Conservation (phyloP, 1,140 invertebrate genomes). For the Chrysoperla carnea region DNA sequence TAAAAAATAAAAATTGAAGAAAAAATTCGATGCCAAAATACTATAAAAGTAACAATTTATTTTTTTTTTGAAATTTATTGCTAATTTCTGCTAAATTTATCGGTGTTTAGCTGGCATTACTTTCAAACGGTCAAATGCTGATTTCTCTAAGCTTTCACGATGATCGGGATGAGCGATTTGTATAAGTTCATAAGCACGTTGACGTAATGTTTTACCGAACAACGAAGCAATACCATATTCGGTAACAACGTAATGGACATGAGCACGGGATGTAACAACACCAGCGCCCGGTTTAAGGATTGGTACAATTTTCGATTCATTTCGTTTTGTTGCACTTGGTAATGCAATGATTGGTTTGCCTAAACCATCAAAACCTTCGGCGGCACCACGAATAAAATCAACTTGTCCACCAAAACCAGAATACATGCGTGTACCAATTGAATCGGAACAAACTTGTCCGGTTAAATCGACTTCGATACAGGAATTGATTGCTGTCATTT, state of each 20-base stretch:
- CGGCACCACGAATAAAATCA: conserved; percentile 91
- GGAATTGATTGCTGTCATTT: conserved; percentile 91
- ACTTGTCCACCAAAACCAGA: conserved; percentile 88
- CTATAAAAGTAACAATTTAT: too few species aligned
- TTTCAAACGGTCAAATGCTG: conserved; percentile 74
- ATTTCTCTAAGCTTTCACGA: conserved; percentile 69
- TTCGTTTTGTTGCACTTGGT: conserved; percentile 67
- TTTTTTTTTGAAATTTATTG: too few species aligned
- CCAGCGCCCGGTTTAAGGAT: conserved; percentile 72
- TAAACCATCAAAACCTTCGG: conserved; percentile 66
- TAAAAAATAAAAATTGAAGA: too few species aligned
- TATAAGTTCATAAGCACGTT: conserved; percentile 79
- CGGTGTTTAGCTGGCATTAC: conserved; percentile 43
- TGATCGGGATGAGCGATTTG: conserved; percentile 82
- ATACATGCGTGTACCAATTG: conserved; percentile 81
- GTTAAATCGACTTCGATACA: conserved; percentile 94
- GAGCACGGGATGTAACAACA: conserved; percentile 81
- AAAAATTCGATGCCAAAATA: too few species aligned
- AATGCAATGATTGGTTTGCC: conserved; percentile 91
- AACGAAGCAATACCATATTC: conserved; percentile 81
- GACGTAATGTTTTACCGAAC: conserved; percentile 77
- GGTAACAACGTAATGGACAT: conserved; percentile 86
- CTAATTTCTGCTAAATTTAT: too few species aligned
- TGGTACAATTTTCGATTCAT: conserved; percentile 79
- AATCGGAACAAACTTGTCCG: conserved; percentile 82